Evolutionary conservation across 1,140 invertebrate genomes (phyloP), one percentile per base, ranked within the genome.

Genomic region (Theocolax elegans): DNA sequence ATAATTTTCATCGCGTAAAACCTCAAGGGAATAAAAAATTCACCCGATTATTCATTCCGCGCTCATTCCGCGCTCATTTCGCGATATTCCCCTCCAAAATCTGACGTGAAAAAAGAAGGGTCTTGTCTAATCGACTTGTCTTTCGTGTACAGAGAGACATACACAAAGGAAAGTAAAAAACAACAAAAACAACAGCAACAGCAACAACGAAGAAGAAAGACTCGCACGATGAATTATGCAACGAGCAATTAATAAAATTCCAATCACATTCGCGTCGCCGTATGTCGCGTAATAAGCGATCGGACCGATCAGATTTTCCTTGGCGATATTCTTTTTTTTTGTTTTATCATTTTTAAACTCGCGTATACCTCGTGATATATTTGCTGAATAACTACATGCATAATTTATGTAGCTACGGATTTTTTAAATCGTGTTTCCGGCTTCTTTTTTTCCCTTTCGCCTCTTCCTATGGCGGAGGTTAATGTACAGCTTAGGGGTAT

Each of bases 181-280:
- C n/a, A n/a, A n/a, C n/a, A n/a, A n/a, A n/a, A n/a, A n/a, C n/a
- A n/a, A n/a, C n/a, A n/a, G n/a, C n/a, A n/a, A n/a, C n/a, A n/a
- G n/a, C n/a, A n/a, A n/a, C n/a, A n/a, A 71, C 59, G 67, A 62
- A 72, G 63, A 66, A 74, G 72, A 67, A 66, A 79, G 76, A 74
- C 71, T 70, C 59, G 59, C 67, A 67, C 56, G 72, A 82, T 82
- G 80, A 81, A 82, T 82, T 80, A 80, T 82, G 81, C 81, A 82
- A 81, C 76, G 76, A 58, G 68, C 79, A 81, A 81, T 82, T 82
- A 81, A 82, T 82, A 81, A 80, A 81, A 81, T 81, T 82, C 79
- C 79, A 81, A 82, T 80, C 80, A 82, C 79, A 81, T 77, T 78
- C 76, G 67, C 71, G 68, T 74, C 67, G 79, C 75, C 74, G 73